A percentile compares a stretch with the other conserved stretches of the same genome.
Conservation (phyloP, 2,888 invertebrate species). For the Nycteola revayana region DNA sequence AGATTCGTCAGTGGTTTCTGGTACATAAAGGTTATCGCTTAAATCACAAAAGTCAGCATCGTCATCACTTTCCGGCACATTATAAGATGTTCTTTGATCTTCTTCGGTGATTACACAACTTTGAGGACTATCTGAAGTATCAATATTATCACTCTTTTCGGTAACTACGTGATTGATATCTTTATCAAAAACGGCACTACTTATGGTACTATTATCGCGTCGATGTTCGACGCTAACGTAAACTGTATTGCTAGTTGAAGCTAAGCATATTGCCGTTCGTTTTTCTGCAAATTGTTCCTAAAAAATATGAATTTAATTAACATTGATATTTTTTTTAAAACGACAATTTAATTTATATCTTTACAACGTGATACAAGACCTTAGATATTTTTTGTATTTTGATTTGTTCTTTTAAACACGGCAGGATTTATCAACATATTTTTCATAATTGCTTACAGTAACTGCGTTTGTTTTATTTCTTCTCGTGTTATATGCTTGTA, state of each 20-base stretch:
- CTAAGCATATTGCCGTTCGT: constrained; percentile 6
- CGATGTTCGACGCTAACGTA: constrained; percentile 9
- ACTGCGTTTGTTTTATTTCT: too few relatives aligned
- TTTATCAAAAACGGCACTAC: constrained; percentile 6
- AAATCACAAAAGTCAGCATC: too few relatives aligned
- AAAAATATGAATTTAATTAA: constrained; percentile 4
- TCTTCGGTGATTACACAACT: constrained; percentile 7
- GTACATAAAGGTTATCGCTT: too few relatives aligned
- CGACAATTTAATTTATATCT: constrained; percentile 6
- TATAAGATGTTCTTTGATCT: constrained; percentile 8
- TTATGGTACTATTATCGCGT: constrained; percentile 6
- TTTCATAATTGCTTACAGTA: constrained; percentile 4
- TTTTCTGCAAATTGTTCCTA: constrained; percentile 10
- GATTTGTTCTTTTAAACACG: constrained; percentile 8
- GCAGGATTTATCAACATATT: constrained; percentile 6
- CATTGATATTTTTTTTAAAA: constrained; percentile 1
- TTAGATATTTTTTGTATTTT: constrained; percentile 10
- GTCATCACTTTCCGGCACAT: too few relatives aligned
- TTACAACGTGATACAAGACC: constrained; percentile 8
- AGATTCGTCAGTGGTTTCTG: too few relatives aligned
- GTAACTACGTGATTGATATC: constrained; percentile 7
- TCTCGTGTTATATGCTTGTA: constrained; percentile 6
- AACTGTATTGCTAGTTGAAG: constrained; percentile 8
- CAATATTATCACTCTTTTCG: constrained; percentile 1
- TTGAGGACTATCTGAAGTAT: constrained; percentile 7